Evolutionary conservation across 1,140 invertebrate genomes (phyloP).

Genomic region (Anastrepha ludens): DNA sequence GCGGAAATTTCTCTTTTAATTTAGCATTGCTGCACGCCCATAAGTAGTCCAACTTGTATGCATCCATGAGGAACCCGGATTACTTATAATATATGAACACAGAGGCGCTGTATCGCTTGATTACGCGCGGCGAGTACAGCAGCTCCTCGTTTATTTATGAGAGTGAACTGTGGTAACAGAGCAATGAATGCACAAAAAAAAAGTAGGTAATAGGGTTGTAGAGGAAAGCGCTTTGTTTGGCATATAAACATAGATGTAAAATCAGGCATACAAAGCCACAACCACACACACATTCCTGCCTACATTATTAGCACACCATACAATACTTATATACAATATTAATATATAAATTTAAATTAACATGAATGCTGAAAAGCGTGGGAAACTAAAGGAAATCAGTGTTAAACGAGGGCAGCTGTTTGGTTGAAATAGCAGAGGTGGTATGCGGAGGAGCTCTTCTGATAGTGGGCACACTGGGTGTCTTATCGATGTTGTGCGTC

Average conservation of each 20-base stretch:
- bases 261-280: neutral
- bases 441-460: too few species aligned
- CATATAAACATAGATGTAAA: neutral
- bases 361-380: neutral
- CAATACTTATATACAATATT: too few species aligned
- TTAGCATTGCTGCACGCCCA: neutral
- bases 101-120: slow-evolving; percentile 1
- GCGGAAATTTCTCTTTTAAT: slow-evolving; percentile 9
- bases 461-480: too few species aligned
- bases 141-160: slow-evolving; percentile 14
- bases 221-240: neutral
- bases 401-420: too few species aligned
- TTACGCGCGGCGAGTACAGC: neutral
- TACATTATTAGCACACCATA: neutral
- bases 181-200: slow-evolving; percentile 18
- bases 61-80: neutral
- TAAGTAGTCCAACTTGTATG: neutral
- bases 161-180: slow-evolving; percentile 24
- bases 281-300: neutral
- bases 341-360: neutral
- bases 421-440: too few species aligned
- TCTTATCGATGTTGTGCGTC: too few species aligned
- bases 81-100: neutral
- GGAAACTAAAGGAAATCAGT: neutral
- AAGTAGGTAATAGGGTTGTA: neutral